A percentile compares a stretch with the other conserved stretches of the same genome.
Evolutionary conservation across 2,113 vertebrate genomes (phyloP).

Genomic region (Eretmochelys imbricata): DNA sequence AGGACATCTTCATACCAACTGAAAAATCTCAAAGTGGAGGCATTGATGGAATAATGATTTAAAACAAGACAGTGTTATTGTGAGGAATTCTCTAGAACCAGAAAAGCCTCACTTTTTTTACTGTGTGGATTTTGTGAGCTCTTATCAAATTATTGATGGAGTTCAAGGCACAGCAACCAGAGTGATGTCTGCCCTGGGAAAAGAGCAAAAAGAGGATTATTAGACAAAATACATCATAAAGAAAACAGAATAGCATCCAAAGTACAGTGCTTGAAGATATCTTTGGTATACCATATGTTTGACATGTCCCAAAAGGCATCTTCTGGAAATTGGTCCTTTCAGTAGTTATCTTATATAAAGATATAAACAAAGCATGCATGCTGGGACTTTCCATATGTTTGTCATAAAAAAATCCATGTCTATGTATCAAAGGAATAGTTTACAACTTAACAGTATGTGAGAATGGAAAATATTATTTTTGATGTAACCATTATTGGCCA

Average conservation of each 20-base stretch:
- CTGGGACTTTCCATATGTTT: conserved; percentile 70
- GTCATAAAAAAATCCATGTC: conserved; percentile 51
- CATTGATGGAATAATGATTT: background rate
- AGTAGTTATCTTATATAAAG: conserved; percentile 61
- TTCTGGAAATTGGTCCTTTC: conserved; percentile 64
- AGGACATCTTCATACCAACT: background rate
- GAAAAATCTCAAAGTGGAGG: background rate
- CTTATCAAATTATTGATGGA: background rate
- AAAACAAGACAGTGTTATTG: background rate
- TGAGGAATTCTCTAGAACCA: fast-evolving
- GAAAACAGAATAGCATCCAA: background rate
- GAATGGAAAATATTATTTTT: conserved; percentile 77
- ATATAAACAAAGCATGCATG: conserved; percentile 54
- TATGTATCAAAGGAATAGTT: conserved; percentile 71
- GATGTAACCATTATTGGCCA: conserved; percentile 61
- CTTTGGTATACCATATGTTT: background rate
- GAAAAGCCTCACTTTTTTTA: background rate
- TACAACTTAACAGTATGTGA: conserved; percentile 62
- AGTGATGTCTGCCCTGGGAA: background rate
- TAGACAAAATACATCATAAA: background rate
- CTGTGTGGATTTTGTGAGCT: background rate
- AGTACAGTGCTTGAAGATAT: background rate
- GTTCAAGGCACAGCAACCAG: background rate
- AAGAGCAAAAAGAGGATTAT: background rate
- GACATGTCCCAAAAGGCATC: background rate